Evolutionary conservation across 2,113 vertebrate genomes (phyloP), one percentile per base, ranked within the genome.

Genomic region (Nibea coibor): DNA sequence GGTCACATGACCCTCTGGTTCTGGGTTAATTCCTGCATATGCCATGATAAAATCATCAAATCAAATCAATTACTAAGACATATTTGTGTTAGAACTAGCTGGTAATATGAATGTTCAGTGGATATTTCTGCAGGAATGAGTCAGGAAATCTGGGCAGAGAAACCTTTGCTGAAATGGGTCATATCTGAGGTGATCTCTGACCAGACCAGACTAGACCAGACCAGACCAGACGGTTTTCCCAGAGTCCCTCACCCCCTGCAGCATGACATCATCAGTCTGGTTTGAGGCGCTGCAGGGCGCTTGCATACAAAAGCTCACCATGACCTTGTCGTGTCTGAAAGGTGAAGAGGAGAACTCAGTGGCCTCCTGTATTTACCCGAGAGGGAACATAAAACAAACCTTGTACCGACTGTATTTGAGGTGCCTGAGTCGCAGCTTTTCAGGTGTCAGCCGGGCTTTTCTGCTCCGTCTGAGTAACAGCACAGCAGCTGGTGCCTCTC

Each of bases 181-280:
- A 85, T 28, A 73, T 59, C 43, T 57, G 35, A 19, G 35, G 51
- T 65, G 59, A 77, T 58, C 45, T 70, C 72, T 65, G 26, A 72
- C 74, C 16, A 20, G 68, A 51, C 42, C 50, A 82, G 70, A 85
- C 58, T 35, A 84, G 65, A 83, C 66, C 59, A 5, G 31, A 31
- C 54, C 51, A 54, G 70, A 84, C 63, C 43, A 84, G 69, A 83
- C 67, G 10, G 65, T 65, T 56, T 61, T 47, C 67, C 70, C 72
- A 74, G 62, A 85, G 69, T 66, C 80, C 59, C 24, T 70, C 85
- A 28, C 75, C 72, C 59, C 24, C 79, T 54, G 76, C 79, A 82
- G 89, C 14, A 51, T 94, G 91, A 94, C 91, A 93, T 95, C 91
- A 85, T 58, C 78, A 83, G 85, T 82, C 88, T 86, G 88, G 85